A percentile compares a stretch with the other conserved stretches of the same genome.
Conservation (phyloP, 2,888 invertebrate genomes). For the Stenurella melanura region DNA sequence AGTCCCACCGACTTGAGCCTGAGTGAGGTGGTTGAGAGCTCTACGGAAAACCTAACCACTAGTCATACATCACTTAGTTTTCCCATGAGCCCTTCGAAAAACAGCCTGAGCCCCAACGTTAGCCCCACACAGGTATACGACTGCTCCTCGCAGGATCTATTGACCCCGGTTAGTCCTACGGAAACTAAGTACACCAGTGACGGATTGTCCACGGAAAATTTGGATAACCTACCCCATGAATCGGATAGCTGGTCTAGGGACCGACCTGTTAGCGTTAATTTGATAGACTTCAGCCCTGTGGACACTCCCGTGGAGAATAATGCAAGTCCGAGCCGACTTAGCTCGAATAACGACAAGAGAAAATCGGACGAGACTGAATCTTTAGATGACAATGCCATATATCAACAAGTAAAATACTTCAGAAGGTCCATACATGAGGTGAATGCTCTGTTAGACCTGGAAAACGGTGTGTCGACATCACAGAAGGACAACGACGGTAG, state of each 20-base stretch:
- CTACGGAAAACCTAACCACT: slow-evolving; percentile 72
- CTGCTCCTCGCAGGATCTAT: slow-evolving; percentile 52
- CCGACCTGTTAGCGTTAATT: slow-evolving; percentile 62
- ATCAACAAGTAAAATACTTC: slow-evolving; percentile 86
- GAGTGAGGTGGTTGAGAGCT: slow-evolving; percentile 68
- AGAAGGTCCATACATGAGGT: slow-evolving; percentile 84
- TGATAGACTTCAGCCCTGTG: slow-evolving; percentile 68
- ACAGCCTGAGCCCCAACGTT: slow-evolving; percentile 68
- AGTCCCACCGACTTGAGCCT: slow-evolving; percentile 67
- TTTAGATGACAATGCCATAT: slow-evolving; percentile 75
- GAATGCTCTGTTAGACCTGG: slow-evolving; percentile 76
- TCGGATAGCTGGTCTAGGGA: slow-evolving; percentile 49
- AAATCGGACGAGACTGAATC: slow-evolving; percentile 69
- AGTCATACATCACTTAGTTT: slow-evolving; percentile 71
- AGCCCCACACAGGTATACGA: slow-evolving; percentile 65
- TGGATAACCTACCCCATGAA: slow-evolving; percentile 42
- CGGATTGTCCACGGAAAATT: slow-evolving; percentile 56
- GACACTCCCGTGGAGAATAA: slow-evolving; percentile 43
- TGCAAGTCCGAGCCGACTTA: slow-evolving; percentile 49
- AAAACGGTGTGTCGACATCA: slow-evolving; percentile 57
- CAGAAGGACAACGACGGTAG: slow-evolving; percentile 17
- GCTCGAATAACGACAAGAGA: slow-evolving; percentile 65
- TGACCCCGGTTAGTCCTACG: slow-evolving; percentile 54
- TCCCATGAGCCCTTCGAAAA: slow-evolving; percentile 66
- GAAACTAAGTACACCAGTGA: slow-evolving; percentile 59